Base-by-base conservation (phyloP, 1,140 invertebrate species). In the Eueides isabella region DNA sequence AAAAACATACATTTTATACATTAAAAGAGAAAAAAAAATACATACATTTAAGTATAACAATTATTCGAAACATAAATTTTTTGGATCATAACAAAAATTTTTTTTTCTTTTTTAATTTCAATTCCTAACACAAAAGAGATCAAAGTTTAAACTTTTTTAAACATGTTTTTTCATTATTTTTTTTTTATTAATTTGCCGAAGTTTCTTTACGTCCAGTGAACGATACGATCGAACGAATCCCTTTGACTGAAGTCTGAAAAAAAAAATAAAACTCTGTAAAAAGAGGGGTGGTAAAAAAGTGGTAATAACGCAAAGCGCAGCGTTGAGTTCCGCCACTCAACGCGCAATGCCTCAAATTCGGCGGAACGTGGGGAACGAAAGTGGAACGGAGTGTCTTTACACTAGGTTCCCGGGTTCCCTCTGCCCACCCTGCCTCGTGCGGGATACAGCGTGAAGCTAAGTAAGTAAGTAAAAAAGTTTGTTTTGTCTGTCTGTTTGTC, bases 201-300 rank as follows among this genome's bases (percentile, higher is more conserved):
- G 95, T 94, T 74, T 97, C 96, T 88, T 96, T 97, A 41, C 96
- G 92, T 14, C 94, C 96, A 23, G 96, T 96, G 94, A 98, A 97
- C 64, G 96, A 97, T 29, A 98, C 97, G 75, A 97, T 97, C 62
- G 97, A 97, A 74, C 97, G 95, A 80, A 97, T 97, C 28, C 97
- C 97, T 94, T 97, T 97, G 35, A 97, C 96, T 23, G 97, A 97
- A 68, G 96, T 97, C 97, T 98, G 94, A 85, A 90, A 92, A 87
- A 83, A 72, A 77, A 63, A 38, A 30, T 26, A 14, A 38, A 9
- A n/a, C n/a, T n/a, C n/a, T n/a, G n/a, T n/a, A n/a, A n/a, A n/a
- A n/a, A n/a, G n/a, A n/a, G n/a, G n/a, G n/a, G n/a, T n/a, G n/a
- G n/a, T n/a, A n/a, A n/a, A n/a, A n/a, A n/a, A n/a, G n/a, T n/a